Percentiles rank a stretch among this genome's conserved stretches.
These are phyloP conservation scores for Athetis lepigone DNA, from an alignment of 2,888 invertebrate genomes.

Conservation along the genomic window DNA sequence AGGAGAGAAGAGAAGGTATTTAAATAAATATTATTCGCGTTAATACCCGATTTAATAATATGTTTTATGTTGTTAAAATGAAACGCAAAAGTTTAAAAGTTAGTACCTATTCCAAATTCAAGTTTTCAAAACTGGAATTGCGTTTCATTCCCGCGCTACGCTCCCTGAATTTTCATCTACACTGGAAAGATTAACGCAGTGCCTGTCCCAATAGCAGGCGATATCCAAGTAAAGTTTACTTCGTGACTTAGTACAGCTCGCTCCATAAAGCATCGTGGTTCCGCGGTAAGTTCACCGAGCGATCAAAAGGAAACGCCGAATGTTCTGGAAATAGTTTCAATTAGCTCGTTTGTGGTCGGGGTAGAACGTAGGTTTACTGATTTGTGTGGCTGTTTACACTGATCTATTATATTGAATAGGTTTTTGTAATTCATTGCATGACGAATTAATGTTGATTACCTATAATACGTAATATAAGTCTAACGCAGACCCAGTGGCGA, in stretches of 20 bases:
- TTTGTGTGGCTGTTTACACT: background rate
- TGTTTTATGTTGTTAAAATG: no score
- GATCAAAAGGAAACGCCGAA: constrained; percentile 71
- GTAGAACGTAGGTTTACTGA: constrained; percentile 56
- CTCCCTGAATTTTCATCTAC: constrained; percentile 36
- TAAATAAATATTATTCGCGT: no score
- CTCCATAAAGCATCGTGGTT: constrained; percentile 60
- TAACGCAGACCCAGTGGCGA: no score
- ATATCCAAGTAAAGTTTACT: constrained; percentile 54
- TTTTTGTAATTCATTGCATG: background rate
- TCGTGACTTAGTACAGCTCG: constrained; percentile 60
- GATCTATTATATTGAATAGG: background rate
- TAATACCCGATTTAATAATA: no score
- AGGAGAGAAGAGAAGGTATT: no score
- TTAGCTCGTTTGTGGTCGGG: constrained; percentile 68
- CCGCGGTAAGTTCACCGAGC: constrained; percentile 51
- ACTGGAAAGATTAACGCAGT: constrained; percentile 55
- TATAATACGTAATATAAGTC: no score
- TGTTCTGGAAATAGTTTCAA: constrained; percentile 75
- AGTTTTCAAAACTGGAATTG: no score
- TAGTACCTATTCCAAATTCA: no score
- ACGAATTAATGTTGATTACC: no score
- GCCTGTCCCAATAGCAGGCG: constrained; percentile 41
- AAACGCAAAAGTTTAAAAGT: no score
- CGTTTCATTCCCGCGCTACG: no score